Evolutionary conservation across 2,888 invertebrate species (phyloP), one percentile per base, ranked within the genome.

Genomic region (Hypolimnas misippus): DNA sequence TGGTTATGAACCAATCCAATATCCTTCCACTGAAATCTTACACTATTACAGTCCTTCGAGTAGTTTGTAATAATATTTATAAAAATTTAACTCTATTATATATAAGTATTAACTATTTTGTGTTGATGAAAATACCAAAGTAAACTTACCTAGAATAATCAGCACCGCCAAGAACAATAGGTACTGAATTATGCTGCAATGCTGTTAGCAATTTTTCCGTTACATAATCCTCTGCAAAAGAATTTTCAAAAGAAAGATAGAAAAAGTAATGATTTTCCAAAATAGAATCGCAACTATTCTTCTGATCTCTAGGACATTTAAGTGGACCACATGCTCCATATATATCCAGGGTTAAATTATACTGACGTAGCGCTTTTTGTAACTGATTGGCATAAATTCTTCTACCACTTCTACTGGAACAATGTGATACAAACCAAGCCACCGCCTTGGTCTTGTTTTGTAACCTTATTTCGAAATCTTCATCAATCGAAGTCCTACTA

Each of bases 211-310:
- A 84, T 77, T 96, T 96, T 76, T 91, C 91, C 0, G 91, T 89
- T 2, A 90, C 86, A 50, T 90, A 91, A 69, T 91, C 91, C 53
- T 86, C 87, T 72, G 94, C 94, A 70, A 95, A 93, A 1, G 95
- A 94, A 79, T 96, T 96, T 83, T 96, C 96, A 73, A 96, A 94
- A 0, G 94, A 86, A 66, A 96, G 80, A 75, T 96, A 96, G 76
- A 96, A 96, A 76, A 93, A 95, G 81, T 96, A 96, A 61, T 95
- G 90, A 12, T 79, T 84, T 66, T 93, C 90, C 49, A 93, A 64
- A 70, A 84, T 77, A 25, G 62, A 66, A 56, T 82, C 75, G 62
- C 92, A 92, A 16, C 74, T 74, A 0, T 73, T 54, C n/a, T 73
- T 69, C 3, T 65, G 68, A 0, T 71, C 38, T 61, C 70, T 75